A percentile compares a stretch with the other conserved stretches of the same genome.
phyloP scores from a whole-genome alignment of 2,888 invertebrate genomes.

The Drosophila anomalata region DNA sequence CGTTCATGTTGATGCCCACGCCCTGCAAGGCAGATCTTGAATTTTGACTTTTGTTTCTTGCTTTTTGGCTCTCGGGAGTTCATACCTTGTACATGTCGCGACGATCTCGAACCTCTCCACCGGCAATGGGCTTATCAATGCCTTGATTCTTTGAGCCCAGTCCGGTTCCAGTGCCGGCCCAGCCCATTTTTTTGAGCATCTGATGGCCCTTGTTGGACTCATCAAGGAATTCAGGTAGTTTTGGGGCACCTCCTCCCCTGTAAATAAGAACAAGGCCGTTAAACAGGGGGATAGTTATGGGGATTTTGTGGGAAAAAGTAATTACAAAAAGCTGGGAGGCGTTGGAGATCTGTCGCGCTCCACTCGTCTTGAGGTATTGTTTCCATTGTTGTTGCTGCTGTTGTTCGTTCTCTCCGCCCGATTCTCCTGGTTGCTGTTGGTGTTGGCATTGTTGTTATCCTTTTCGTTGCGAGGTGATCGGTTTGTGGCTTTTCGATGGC shows the following conservation, averaged over 20 bases:
- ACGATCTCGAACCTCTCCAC: constrained; percentile 94
- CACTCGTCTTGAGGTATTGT: constrained; percentile 77
- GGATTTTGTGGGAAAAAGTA: constrained; percentile 24
- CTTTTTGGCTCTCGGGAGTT: neutral
- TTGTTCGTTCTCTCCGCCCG: constrained; percentile 78
- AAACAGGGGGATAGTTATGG: constrained; percentile 19
- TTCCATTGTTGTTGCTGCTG: constrained; percentile 81
- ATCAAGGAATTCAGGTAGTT: constrained; percentile 88
- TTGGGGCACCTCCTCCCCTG: constrained; percentile 81
- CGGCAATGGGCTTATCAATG: constrained; percentile 96
- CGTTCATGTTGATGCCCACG: constrained; percentile 95
- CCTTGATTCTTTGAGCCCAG: constrained; percentile 98
- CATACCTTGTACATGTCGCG: constrained; percentile 93
- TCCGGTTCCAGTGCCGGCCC: constrained; percentile 94
- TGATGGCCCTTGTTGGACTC: constrained; percentile 98
- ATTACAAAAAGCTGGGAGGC: constrained; percentile 92
- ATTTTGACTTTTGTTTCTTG: neutral
- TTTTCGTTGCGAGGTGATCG: constrained; percentile 84
- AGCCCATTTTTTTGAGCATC: constrained; percentile 98
- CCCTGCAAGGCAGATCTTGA: constrained; percentile 86
- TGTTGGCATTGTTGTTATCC: constrained; percentile 63
- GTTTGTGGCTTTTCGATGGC: constrained; percentile 81
- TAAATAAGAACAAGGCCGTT: constrained; percentile 6
- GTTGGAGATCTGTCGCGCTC: constrained; percentile 84
- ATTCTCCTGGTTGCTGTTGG: constrained; percentile 73